These are phyloP conservation scores for Kryptolebias ocellatus DNA, from an alignment of 2,797 vertebrate genomes.

Conservation along the genomic window DNA sequence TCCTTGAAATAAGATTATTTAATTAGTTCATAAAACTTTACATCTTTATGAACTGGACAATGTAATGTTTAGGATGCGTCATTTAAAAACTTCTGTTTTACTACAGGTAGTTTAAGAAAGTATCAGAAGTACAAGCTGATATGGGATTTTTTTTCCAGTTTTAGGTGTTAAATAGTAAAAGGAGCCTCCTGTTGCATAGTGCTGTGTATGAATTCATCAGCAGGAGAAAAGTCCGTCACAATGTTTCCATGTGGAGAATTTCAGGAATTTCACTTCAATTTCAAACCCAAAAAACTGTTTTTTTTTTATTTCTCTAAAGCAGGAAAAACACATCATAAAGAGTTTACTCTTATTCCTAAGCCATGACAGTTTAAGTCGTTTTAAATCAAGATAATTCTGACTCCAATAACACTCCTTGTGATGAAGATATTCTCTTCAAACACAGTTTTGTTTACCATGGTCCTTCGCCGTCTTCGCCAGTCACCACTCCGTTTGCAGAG, in stretches of 20 bases:
- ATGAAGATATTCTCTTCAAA: too few species aligned
- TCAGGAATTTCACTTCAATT: slow-evolving; percentile 4
- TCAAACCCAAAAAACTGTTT: too few species aligned
- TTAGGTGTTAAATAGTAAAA: too few species aligned
- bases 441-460: slow-evolving; percentile 4
- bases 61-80: not conserved
- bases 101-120: not conserved
- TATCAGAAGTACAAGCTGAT: not conserved
- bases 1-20: too few species aligned
- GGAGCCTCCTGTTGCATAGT: not conserved
- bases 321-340: not conserved
- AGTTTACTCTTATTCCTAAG: not conserved
- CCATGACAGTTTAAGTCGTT: slow-evolving; percentile 1
- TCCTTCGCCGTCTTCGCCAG: not conserved
- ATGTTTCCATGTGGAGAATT: slow-evolving; percentile 56
- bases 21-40: not conserved
- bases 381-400: slow-evolving; percentile 15
- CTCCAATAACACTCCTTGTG: slow-evolving; percentile 10
- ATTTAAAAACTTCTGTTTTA: too few species aligned
- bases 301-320: slow-evolving; percentile 26
- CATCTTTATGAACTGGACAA: not conserved
- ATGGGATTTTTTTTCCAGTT: too few species aligned
- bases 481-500: slow-evolving; percentile 10
- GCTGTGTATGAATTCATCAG: slow-evolving; percentile 3
- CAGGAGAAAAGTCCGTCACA: slow-evolving; percentile 25